Evolutionary conservation across 2,888 invertebrate species (phyloP), one percentile per base, ranked within the genome.

Genomic region (Sarcophaga caerulescens): DNA sequence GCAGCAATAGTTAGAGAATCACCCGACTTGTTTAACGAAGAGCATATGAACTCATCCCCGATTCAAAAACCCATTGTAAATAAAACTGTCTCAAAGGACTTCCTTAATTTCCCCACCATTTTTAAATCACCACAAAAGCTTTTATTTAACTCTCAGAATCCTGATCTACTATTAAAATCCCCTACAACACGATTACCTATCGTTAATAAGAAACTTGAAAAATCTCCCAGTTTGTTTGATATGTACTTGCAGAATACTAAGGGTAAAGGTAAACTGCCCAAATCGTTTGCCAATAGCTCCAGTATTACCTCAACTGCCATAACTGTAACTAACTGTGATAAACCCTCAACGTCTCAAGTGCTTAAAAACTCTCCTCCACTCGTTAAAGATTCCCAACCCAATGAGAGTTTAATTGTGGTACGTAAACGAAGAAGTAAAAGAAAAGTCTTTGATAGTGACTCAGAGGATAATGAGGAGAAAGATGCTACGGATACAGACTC

Each of bases 11-110:
- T 81, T 10, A 73, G 84, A 8, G 60, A 87, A 5, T 92, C 92
- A 2, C 92, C 92, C 0, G 90, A 92, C 88, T 84, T 92, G 14
- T 92, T 92, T 84, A 89, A 87, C 1, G 88, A 88, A 4, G 90
- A 90, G 19, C 74, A 68, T 8, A 45, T 44, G 4, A 70, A 59
- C 5, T 62, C 78, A 11, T 74, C 84, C 17, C 74, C 81, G 4
- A 71, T 84, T 19, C 65, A 47, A 77, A 82, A 62, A 70, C 4
- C 89, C 88, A 12, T 87, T n/a, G 89, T 89, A 3, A 89, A 89
- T 1, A 87, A 84, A 68, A 87, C 84, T 57, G 80, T 88, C 1
- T 21, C 85, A 6, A 47, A 47, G 0, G 4, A 2, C 47, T 47
- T 47, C 35, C 6, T 35, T 6, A 6, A 35, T 35, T 1, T 45